Evolutionary conservation across 1,140 invertebrate genomes (phyloP).

Genomic region (Euschistus heros): DNA sequence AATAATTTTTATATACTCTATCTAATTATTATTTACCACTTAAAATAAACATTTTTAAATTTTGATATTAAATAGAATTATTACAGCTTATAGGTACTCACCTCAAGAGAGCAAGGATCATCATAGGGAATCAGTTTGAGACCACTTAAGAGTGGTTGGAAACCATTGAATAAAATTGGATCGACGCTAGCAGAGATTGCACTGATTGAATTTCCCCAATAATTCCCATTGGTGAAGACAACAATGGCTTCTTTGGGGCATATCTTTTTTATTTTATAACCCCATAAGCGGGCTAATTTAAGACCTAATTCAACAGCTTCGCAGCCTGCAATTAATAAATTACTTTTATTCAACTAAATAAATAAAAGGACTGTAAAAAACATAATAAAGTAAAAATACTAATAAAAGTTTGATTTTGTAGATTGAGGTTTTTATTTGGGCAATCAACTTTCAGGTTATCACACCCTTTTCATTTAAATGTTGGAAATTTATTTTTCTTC

Average conservation of each 20-base stretch:
- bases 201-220: slow-evolving; percentile 72
- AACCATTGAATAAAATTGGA: slow-evolving; percentile 51
- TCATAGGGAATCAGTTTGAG: slow-evolving; percentile 64
- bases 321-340: slow-evolving; percentile 55
- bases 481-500: no score
- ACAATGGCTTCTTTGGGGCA: slow-evolving; percentile 57
- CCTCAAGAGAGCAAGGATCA: slow-evolving; percentile 54
- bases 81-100: slow-evolving; percentile 28
- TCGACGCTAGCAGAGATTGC: slow-evolving; percentile 70
- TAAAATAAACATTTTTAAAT: no score
- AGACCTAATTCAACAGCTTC: slow-evolving; percentile 69
- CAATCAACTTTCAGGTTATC: no score
- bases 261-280: slow-evolving; percentile 63
- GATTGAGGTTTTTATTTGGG: no score
- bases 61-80: no score
- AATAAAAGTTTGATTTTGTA: no score
- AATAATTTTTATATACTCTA: no score
- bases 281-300: slow-evolving; percentile 69
- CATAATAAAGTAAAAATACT: no score
- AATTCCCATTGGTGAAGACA: slow-evolving; percentile 66
- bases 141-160: slow-evolving; percentile 69
- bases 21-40: no score
- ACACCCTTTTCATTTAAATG: no score
- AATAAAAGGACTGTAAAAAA: no score
- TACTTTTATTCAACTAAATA: no score